A percentile compares a stretch with the other conserved stretches of the same genome.
Conservation (phyloP, 53 echinoderm and acorn worm genomes). For the Crossaster papposus region DNA sequence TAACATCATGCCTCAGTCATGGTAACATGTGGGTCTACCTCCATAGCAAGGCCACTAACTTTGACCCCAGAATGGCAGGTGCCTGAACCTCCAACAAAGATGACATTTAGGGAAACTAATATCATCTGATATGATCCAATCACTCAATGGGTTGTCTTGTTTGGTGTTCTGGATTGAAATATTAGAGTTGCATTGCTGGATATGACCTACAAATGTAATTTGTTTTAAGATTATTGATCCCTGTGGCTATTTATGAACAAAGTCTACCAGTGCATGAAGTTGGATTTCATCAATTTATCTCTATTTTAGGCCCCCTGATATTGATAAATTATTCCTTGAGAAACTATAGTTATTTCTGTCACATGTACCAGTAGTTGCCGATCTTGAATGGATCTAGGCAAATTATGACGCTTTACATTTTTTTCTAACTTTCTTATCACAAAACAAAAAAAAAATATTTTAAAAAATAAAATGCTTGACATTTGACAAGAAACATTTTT, state of each 20-base stretch:
- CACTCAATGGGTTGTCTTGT: background rate
- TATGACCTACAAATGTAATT: background rate
- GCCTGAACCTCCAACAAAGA: background rate
- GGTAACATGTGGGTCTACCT: background rate
- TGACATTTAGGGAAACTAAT: conserved; percentile 8
- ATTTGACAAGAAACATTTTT: too few relatives aligned
- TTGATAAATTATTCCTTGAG: too few relatives aligned
- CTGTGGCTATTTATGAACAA: background rate
- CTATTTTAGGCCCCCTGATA: too few relatives aligned
- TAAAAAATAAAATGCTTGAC: too few relatives aligned
- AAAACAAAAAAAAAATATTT: too few relatives aligned
- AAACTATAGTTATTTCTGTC: too few relatives aligned
- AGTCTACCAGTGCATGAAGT: background rate
- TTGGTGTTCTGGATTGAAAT: background rate
- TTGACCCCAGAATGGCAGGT: conserved; percentile 37
- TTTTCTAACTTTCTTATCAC: too few relatives aligned
- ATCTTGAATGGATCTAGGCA: background rate
- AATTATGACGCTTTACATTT: too few relatives aligned
- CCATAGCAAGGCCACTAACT: conserved; percentile 28
- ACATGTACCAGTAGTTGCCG: too few relatives aligned
- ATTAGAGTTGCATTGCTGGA: background rate
- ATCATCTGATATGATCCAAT: conserved; percentile 13
- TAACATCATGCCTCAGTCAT: background rate
- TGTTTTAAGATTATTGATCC: background rate
- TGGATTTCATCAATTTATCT: too few relatives aligned